Evolutionary conservation across 2,888 invertebrate species (phyloP).

Genomic region (Tigriopus californicus): DNA sequence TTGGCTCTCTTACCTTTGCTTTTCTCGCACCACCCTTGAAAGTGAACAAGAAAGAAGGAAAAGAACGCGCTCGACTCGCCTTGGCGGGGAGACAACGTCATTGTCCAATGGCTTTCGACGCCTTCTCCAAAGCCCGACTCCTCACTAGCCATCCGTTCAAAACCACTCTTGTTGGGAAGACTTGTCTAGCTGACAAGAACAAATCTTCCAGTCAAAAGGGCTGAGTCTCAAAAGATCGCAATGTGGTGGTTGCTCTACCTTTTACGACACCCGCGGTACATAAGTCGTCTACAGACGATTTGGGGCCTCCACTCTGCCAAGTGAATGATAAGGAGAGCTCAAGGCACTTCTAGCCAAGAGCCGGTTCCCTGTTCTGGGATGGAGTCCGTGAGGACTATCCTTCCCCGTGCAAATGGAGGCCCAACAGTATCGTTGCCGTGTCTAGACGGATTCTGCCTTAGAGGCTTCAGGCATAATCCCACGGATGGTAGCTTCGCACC

Average conservation of each 20-base stretch:
- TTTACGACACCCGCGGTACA: constrained; percentile 40
- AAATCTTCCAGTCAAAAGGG: constrained; percentile 27
- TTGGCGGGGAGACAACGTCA: too few species aligned
- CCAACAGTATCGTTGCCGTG: constrained; percentile 26
- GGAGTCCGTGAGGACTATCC: constrained; percentile 24
- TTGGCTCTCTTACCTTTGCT: too few species aligned
- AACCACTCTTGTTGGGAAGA: constrained; percentile 18
- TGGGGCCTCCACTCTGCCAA: constrained; percentile 27
- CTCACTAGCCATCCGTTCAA: background rate
- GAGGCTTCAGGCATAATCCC: constrained; percentile 38
- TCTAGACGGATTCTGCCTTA: constrained; percentile 40
- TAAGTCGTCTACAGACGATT: constrained; percentile 43
- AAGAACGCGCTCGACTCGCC: too few species aligned
- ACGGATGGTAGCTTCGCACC: constrained; percentile 46
- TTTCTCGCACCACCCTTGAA: too few species aligned
- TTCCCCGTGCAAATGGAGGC: constrained; percentile 25
- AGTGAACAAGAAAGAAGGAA: too few species aligned
- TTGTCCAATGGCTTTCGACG: too few species aligned
- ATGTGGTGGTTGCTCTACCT: constrained; percentile 39
- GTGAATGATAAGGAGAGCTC: constrained; percentile 19
- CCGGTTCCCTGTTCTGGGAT: constrained; percentile 2
- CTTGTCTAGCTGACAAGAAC: constrained; percentile 24
- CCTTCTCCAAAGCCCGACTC: too few species aligned
- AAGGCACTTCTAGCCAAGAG: background rate
- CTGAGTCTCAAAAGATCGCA: constrained; percentile 43